Conservation (phyloP, 2,888 invertebrate species). For the Drosophila seclusa region DNA sequence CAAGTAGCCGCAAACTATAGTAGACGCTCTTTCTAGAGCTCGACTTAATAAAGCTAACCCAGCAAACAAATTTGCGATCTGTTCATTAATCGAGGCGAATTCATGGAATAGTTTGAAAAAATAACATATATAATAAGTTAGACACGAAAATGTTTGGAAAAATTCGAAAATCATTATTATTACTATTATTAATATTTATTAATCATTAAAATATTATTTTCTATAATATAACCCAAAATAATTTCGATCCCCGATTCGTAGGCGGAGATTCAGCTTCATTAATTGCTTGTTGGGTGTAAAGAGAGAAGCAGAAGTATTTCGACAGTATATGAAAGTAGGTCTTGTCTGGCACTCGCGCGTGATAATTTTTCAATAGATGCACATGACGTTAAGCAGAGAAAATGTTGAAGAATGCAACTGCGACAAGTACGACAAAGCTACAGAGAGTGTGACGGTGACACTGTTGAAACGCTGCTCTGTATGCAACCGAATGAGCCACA, state of each 20-base stretch:
- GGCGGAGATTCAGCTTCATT: not conserved
- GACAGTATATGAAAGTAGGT: slow-evolving; percentile 34
- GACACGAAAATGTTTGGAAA: not conserved
- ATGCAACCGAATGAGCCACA: slow-evolving; percentile 66
- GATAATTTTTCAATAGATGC: slow-evolving; percentile 70
- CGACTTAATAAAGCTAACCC: slow-evolving; percentile 38
- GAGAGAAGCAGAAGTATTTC: slow-evolving; percentile 5
- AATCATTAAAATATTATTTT: not conserved
- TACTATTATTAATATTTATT: not conserved
- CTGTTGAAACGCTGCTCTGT: slow-evolving; percentile 15
- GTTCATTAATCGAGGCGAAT: slow-evolving; percentile 1
- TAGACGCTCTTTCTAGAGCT: slow-evolving; percentile 22
- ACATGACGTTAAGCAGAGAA: slow-evolving; percentile 60
- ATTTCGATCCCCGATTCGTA: not conserved
- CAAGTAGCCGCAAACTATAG: slow-evolving; percentile 45
- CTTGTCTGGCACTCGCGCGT: slow-evolving; percentile 41
- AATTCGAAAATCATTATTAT: not conserved
- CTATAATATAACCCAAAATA: not conserved
- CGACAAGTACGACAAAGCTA: slow-evolving; percentile 28
- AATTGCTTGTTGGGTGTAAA: slow-evolving; percentile 35
- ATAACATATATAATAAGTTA: not conserved
- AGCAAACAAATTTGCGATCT: slow-evolving; percentile 32
- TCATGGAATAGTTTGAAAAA: not conserved
- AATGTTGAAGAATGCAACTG: slow-evolving; percentile 66
- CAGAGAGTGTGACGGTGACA: slow-evolving; percentile 25